A percentile compares a stretch with the other conserved stretches of the same genome.
These are phyloP conservation scores for Trichogramma dendrolimi DNA, from an alignment of 2,888 invertebrate species.

Conservation along the genomic window DNA sequence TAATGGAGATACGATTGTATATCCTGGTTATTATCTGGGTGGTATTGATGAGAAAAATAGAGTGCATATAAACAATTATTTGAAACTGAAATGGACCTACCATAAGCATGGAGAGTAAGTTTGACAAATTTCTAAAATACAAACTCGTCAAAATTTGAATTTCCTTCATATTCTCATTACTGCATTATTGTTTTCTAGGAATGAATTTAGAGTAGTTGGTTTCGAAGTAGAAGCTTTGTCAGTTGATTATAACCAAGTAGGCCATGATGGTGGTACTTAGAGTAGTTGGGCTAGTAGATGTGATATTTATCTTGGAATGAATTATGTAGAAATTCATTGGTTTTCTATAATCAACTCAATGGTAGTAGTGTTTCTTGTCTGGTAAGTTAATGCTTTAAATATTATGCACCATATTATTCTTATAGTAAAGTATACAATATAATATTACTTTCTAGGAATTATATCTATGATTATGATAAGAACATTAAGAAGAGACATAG, in stretches of 20 bases:
- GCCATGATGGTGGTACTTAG: constrained; percentile 63
- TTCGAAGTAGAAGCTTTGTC: too few relatives aligned
- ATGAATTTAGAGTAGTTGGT: too few relatives aligned
- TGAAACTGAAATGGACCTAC: too few relatives aligned
- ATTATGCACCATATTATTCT: constrained; percentile 2
- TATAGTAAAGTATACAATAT: background rate
- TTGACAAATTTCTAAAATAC: too few relatives aligned
- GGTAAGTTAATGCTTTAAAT: constrained; percentile 58
- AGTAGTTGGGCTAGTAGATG: constrained; percentile 97
- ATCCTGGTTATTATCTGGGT: too few relatives aligned
- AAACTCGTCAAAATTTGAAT: too few relatives aligned
- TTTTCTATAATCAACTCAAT: constrained; percentile 97
- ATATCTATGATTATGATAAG: constrained; percentile 96
- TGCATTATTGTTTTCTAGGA: too few relatives aligned
- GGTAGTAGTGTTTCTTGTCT: constrained; percentile 93
- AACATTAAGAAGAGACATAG: constrained; percentile 89
- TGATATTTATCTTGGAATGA: constrained; percentile 96
- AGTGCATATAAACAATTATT: too few relatives aligned
- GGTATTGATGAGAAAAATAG: too few relatives aligned
- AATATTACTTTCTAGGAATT: constrained; percentile 64
- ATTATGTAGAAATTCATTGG: constrained; percentile 98
- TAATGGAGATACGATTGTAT: too few relatives aligned
- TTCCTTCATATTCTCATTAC: too few relatives aligned
- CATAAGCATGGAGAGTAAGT: too few relatives aligned
- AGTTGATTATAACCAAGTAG: constrained; percentile 67